Conservation (phyloP, 2,113 vertebrate species). For the Miniopterus natalensis region DNA sequence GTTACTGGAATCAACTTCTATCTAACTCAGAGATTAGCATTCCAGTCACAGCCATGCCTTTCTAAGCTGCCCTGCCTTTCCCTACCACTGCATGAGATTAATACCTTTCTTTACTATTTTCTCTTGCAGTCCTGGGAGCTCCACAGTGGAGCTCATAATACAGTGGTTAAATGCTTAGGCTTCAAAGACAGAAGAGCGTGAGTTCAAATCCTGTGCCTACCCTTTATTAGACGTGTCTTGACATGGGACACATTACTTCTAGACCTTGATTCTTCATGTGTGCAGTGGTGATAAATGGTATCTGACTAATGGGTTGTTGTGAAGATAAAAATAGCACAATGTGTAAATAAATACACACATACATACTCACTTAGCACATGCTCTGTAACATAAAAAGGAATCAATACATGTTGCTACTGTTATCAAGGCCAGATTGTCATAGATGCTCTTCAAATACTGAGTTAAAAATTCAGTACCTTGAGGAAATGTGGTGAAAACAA, state of each 20-base stretch:
- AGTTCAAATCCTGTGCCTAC: not conserved
- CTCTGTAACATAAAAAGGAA: not conserved
- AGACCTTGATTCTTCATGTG: not conserved
- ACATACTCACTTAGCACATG: not conserved
- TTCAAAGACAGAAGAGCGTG: not conserved
- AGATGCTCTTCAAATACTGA: constrained; percentile 7
- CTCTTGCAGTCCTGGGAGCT: not conserved
- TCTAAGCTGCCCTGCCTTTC: not conserved
- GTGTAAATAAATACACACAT: not conserved
- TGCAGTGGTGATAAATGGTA: not conserved
- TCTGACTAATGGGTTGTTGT: not conserved
- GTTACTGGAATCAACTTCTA: not conserved
- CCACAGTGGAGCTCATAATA: not conserved
- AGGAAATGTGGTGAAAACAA: not conserved
- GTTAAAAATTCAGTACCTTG: not conserved
- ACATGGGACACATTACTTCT: not conserved
- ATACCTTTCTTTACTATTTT: not conserved
- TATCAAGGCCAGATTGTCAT: not conserved
- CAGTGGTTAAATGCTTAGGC: not conserved
- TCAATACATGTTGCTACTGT: not conserved
- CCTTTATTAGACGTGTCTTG: not conserved
- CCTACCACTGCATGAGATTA: not conserved
- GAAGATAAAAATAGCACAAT: not conserved
- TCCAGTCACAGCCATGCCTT: not conserved
- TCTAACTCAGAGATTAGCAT: not conserved